Percentiles rank a stretch among this genome's conserved stretches.
Evolutionary conservation across 2,888 invertebrate genomes (phyloP).

Genomic region (Scaptomyza parva): DNA sequence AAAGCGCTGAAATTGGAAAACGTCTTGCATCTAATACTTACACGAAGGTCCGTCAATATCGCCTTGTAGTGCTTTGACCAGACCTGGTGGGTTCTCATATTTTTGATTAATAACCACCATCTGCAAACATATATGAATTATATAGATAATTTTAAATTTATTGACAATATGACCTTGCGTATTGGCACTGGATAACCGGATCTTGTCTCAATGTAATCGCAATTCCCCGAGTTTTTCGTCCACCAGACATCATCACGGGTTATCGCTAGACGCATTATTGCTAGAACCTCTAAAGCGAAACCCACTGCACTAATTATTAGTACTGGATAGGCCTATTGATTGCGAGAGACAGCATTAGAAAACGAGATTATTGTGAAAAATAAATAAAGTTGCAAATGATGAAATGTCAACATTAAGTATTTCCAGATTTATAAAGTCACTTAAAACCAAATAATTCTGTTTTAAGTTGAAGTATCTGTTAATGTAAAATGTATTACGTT

Average conservation of each 20-base stretch:
- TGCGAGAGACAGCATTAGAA: neutral
- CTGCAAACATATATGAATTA: constrained; percentile 23
- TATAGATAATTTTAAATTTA: neutral
- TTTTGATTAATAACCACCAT: constrained; percentile 54
- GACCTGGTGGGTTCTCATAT: constrained; percentile 56
- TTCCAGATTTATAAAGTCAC: too few relatives aligned
- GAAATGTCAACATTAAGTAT: too few relatives aligned
- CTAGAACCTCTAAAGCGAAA: constrained; percentile 32
- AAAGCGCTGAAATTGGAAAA: constrained; percentile 51
- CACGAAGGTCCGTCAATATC: constrained; percentile 28
- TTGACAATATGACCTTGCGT: constrained; percentile 52
- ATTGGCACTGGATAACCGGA: constrained; percentile 49
- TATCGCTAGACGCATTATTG: constrained; percentile 33
- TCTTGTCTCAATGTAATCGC: constrained; percentile 68
- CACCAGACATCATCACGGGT: constrained; percentile 76
- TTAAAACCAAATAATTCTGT: too few relatives aligned
- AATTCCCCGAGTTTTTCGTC: constrained; percentile 42
- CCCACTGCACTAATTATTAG: constrained; percentile 40
- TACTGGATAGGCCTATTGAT: constrained; percentile 70
- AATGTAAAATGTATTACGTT: too few relatives aligned
- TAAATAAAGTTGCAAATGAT: neutral
- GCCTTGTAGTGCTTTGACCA: constrained; percentile 58
- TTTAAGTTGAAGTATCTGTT: too few relatives aligned
- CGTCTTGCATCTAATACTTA: constrained; percentile 31
- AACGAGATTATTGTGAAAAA: neutral